phyloP scores from a whole-genome alignment of 2,888 invertebrate species.

The Acheta domesticus region DNA sequence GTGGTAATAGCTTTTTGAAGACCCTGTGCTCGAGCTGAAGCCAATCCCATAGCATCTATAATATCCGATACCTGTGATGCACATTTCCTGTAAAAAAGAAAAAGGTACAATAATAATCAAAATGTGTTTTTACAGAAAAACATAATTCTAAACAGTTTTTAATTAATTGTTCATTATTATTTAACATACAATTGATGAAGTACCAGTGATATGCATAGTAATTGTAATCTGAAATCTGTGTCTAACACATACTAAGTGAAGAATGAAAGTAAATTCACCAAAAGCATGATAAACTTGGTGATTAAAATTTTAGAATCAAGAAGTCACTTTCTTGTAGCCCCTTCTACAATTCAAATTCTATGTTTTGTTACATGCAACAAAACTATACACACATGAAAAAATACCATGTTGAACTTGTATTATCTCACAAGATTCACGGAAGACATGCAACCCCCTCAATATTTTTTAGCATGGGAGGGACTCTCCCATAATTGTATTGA shows the following conservation, averaged over 20 bases:
- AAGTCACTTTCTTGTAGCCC: no score
- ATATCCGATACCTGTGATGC: constrained; percentile 59
- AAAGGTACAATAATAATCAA: constrained; percentile 19
- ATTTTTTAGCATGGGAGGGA: no score
- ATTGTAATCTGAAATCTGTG: not conserved
- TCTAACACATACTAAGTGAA: not conserved
- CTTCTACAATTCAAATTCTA: no score
- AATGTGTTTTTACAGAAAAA: not conserved
- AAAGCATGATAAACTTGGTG: not conserved
- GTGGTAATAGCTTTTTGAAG: constrained; percentile 70
- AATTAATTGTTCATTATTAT: not conserved
- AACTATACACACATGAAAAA: no score
- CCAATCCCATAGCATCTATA: constrained; percentile 67
- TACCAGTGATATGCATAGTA: not conserved
- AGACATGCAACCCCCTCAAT: no score
- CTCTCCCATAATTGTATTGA: no score
- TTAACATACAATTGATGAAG: not conserved
- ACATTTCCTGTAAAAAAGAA: constrained; percentile 54
- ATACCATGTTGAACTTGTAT: no score
- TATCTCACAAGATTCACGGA: no score
- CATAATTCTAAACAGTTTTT: not conserved
- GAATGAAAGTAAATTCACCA: not conserved
- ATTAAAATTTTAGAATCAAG: no score
- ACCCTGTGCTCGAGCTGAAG: constrained; percentile 71
- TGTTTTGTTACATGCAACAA: no score